Evolutionary conservation across 2,888 invertebrate genomes (phyloP), one percentile per base, ranked within the genome.

Genomic region (Cheilosia grossa): DNA sequence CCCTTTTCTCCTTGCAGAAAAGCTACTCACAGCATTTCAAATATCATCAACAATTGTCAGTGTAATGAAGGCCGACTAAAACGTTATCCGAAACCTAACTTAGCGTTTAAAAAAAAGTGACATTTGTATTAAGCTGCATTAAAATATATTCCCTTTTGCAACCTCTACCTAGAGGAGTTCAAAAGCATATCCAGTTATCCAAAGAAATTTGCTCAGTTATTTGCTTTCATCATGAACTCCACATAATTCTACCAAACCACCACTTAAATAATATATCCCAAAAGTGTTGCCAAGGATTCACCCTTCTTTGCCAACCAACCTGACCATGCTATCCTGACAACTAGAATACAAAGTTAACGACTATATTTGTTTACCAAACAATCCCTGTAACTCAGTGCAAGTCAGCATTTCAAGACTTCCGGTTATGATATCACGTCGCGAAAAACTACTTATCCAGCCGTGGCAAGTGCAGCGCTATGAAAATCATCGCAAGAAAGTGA

Each of bases 401-500:
- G 3, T 44, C 33, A 2, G 15, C 1, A 17, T 13, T 30, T 17
- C 5, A 40, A n/a, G 33, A 19, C 19, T 9, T 37, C 33, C 42
- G 17, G 72, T 42, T 40, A 95, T 96, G 96, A 92, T 96, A 89
- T 95, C 96, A 7, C 93, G 94, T 80, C 93, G 95, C 88, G 96
- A 96, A 89, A 95, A 96, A 90, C 92, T 96, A 67, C 92, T 96
- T 67, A 93, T 94, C 70, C 93, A 94, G 87, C 96, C 96, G 0
- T 96, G 95, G 95, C 94, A 95, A 89, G 93, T 95, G 59, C 92
- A 95, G 87, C 93, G 95, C 82, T 96, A 94, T 91, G 94, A 94
- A 88, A 94, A 95, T 88, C 96, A 96, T 89, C 93, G 95, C 70
- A 92, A 93, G 86, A 96, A 96, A 93, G 94, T 96, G 3, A 90